Evolutionary conservation across 2,797 vertebrate genomes (phyloP).

Genomic region (Philypnodon macrostomus): DNA sequence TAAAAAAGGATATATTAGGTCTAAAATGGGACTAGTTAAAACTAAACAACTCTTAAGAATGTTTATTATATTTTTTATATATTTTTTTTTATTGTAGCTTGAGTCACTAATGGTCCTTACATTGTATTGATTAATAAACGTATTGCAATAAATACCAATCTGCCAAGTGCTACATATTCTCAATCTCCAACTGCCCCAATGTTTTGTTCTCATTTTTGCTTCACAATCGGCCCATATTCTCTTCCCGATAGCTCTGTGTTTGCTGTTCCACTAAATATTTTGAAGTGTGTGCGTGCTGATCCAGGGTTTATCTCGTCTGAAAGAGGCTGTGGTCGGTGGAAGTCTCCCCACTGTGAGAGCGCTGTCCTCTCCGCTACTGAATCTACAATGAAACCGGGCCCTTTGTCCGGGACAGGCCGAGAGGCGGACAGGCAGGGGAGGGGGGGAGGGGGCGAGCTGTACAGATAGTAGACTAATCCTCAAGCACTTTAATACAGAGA

Average conservation of each 20-base stretch:
- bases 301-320: no score
- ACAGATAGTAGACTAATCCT: conserved; percentile 59
- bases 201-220: conserved; percentile 4
- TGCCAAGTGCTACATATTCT: no score
- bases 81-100: no score
- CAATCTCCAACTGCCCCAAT: background rate
- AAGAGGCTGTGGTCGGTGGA: conserved; percentile 43
- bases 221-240: background rate
- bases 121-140: no score
- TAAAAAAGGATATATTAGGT: no score
- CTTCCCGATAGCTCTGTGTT: conserved; percentile 4
- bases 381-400: conserved; percentile 73
- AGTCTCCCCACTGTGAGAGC: conserved; percentile 65
- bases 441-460: conserved; percentile 21
- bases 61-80: no score
- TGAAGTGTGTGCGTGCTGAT: conserved; percentile 17
- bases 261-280: conserved; percentile 3
- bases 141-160: no score
- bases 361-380: conserved; percentile 64
- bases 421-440: conserved; percentile 53
- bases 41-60: no score
- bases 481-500: conserved; percentile 44
- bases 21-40: no score
- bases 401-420: conserved; percentile 58
- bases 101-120: no score